Percentiles rank a stretch among this genome's conserved stretches.
Evolutionary conservation across 2,113 vertebrate species (phyloP).

Genomic region (Pseudopipra pipra): DNA sequence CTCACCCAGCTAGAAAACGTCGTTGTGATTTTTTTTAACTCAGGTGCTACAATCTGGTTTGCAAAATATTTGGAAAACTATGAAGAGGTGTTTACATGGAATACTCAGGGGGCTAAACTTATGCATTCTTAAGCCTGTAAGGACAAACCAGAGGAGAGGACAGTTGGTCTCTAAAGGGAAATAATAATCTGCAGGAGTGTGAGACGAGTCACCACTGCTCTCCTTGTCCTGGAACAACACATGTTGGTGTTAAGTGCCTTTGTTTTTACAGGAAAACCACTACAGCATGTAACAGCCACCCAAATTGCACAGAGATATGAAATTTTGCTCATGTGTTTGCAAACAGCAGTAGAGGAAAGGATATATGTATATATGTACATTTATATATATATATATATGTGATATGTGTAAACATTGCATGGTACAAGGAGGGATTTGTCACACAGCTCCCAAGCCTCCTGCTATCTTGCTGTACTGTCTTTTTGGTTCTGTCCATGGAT

Average conservation of each 20-base stretch:
- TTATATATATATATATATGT: too few relatives aligned
- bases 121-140: background rate
- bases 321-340: background rate
- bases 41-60: background rate
- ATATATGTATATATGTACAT: background rate
- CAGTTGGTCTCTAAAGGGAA: background rate
- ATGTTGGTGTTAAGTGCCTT: background rate
- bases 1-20: constrained; percentile 25
- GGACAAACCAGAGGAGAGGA: background rate
- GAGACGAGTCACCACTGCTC: background rate
- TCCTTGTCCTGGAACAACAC: background rate
- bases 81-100: background rate
- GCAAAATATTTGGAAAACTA: constrained; percentile 54
- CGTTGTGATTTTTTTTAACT: constrained; percentile 13
- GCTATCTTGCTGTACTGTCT: background rate
- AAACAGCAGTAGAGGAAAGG: background rate
- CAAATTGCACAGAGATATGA: too few relatives aligned
- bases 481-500: background rate
- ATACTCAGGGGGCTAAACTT: background rate
- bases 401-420: background rate
- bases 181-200: background rate
- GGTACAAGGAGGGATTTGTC: background rate
- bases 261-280: background rate
- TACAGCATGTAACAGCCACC: background rate
- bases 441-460: background rate